Conservation (phyloP, 2,888 invertebrate genomes). For the Minunthozetes semirufus region DNA sequence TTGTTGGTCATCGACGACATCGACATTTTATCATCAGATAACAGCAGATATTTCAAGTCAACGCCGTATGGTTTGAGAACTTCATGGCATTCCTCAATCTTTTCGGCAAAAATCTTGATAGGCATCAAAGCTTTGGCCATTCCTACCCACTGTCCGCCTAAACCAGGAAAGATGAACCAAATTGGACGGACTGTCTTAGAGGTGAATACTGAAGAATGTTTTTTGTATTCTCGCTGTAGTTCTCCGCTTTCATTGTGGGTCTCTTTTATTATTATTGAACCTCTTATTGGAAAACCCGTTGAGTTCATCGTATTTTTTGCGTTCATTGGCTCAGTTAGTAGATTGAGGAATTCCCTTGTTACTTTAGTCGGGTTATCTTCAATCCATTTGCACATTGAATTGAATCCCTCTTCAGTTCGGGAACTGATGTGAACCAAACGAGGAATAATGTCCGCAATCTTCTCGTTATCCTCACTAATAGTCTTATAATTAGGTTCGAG, state of each 20-base stretch:
- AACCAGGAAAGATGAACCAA: constrained; percentile 94
- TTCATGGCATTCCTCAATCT: constrained; percentile 67
- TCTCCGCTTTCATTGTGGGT: not conserved
- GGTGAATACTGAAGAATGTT: constrained; percentile 46
- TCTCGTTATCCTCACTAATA: not conserved
- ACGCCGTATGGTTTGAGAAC: constrained; percentile 69
- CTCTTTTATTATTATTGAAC: too few species aligned
- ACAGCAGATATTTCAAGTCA: constrained; percentile 72
- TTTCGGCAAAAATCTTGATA: constrained; percentile 70
- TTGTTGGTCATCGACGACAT: constrained; percentile 49
- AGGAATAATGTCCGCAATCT: not conserved
- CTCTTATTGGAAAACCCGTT: not conserved
- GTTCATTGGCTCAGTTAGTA: constrained; percentile 68
- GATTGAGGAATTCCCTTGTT: constrained; percentile 60
- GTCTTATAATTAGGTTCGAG: constrained; percentile 40
- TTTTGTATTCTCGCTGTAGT: not conserved
- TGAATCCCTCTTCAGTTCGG: constrained; percentile 70
- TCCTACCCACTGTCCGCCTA: constrained; percentile 96
- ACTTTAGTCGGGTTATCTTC: constrained; percentile 51
- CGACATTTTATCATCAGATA: constrained; percentile 55
- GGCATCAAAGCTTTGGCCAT: constrained; percentile 83
- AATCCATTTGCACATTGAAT: constrained; percentile 55
- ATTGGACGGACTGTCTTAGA: constrained; percentile 57
- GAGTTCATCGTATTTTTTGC: not conserved
- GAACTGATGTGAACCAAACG: constrained; percentile 53